phyloP scores from a whole-genome alignment of 2,113 vertebrate genomes.

The Scomber japonicus region DNA sequence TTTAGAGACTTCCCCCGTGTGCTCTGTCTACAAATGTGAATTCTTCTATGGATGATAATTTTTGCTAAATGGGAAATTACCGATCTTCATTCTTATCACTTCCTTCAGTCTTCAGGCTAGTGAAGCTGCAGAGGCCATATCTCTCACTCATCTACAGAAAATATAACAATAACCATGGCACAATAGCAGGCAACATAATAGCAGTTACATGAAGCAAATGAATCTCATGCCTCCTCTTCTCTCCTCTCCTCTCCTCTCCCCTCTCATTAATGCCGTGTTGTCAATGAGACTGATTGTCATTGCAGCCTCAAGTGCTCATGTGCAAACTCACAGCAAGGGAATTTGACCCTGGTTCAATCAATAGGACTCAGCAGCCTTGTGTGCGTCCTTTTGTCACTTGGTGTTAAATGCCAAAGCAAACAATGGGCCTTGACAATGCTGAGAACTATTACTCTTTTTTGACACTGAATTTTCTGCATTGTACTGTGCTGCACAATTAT shows the following conservation, averaged over 20 bases:
- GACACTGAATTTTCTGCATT: neutral
- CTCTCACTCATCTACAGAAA: conserved; percentile 61
- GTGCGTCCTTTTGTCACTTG: conserved; percentile 41
- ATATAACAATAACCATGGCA: conserved; percentile 67
- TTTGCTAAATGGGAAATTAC: conserved; percentile 71
- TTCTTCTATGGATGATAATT: conserved; percentile 64
- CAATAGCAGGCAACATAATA: conserved; percentile 69
- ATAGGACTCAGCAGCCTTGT: conserved; percentile 32
- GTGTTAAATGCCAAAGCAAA: conserved; percentile 50
- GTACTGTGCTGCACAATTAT: neutral
- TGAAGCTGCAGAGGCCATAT: conserved; percentile 69
- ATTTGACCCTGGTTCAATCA: conserved; percentile 58
- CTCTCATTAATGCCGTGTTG: conserved; percentile 31
- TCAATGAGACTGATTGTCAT: conserved; percentile 37
- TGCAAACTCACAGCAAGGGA: conserved; percentile 35
- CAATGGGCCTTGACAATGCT: conserved; percentile 7
- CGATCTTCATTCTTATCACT: conserved; percentile 67
- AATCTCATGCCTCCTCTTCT: neutral
- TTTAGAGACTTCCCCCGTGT: conserved; percentile 52
- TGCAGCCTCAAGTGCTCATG: conserved; percentile 28
- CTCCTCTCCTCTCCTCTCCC: neutral
- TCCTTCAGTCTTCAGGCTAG: conserved; percentile 54
- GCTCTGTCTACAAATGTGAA: conserved; percentile 58
- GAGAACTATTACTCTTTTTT: conserved; percentile 17
- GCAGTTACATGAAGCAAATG: conserved; percentile 67